Percentiles rank a stretch among this genome's conserved stretches.
These are phyloP conservation scores for Drosophila demipolita DNA, from an alignment of 2,888 invertebrate species.

Conservation along the genomic window DNA sequence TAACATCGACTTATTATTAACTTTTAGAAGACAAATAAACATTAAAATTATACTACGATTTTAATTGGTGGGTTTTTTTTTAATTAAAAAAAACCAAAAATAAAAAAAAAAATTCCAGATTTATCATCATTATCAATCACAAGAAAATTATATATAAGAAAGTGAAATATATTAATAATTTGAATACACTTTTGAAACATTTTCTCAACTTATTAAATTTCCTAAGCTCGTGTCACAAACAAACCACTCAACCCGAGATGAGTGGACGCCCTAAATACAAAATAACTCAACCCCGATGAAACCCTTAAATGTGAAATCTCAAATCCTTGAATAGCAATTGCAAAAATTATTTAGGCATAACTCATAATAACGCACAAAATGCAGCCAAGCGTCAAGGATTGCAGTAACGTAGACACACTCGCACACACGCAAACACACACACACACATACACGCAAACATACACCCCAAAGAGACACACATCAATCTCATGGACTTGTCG, in stretches of 20 bases:
- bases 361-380: conserved; percentile 41
- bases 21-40: background rate
- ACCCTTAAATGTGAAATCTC: conserved; percentile 1
- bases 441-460: conserved; percentile 1
- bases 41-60: background rate
- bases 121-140: background rate
- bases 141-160: background rate
- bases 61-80: background rate
- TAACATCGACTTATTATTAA: background rate
- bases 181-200: background rate
- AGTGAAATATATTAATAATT: background rate
- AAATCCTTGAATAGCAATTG: conserved; percentile 21
- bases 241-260: conserved; percentile 3
- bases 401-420: conserved; percentile 22
- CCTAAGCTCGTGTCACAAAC: conserved; percentile 1
- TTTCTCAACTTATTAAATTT: background rate
- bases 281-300: background rate
- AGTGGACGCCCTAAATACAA: conserved; percentile 8
- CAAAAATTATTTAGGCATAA: conserved; percentile 55
- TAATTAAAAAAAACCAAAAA: background rate
- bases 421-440: conserved; percentile 2
- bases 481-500: conserved; percentile 40
- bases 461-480: conserved; percentile 12
- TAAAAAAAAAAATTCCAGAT: background rate
- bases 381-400: conserved; percentile 50